phyloP scores from a whole-genome alignment of 2,888 invertebrate species.

The Hartigia nigra region DNA sequence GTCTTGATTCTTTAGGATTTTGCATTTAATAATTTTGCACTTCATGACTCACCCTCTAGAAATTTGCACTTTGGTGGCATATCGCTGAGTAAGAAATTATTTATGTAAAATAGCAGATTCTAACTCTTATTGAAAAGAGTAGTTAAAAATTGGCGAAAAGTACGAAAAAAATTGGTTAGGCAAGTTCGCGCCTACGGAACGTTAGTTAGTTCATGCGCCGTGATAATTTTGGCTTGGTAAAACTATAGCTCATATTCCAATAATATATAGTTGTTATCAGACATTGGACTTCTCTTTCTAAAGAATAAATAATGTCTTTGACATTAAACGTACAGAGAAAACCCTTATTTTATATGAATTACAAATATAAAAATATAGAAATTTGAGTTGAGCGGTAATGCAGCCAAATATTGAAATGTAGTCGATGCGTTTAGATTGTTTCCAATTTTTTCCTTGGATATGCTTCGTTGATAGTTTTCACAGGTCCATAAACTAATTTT shows the following conservation, averaged over 20 bases:
- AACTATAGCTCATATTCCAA: too few species aligned
- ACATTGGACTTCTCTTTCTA: too few species aligned
- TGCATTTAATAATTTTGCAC: background rate
- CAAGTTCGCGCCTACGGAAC: background rate
- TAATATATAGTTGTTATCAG: too few species aligned
- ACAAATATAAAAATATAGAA: background rate
- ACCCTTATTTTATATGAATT: background rate
- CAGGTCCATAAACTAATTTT: too few species aligned
- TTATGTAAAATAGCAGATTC: background rate
- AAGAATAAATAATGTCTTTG: too few species aligned
- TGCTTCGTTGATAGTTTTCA: background rate
- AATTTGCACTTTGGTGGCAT: slow-evolving; percentile 80
- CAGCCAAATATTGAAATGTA: background rate
- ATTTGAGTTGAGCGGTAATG: background rate
- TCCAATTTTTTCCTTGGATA: background rate
- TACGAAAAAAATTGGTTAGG: background rate
- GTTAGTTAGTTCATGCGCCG: background rate
- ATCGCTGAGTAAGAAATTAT: background rate
- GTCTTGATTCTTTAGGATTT: background rate
- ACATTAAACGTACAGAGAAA: too few species aligned
- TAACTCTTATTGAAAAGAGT: background rate
- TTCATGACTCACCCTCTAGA: slow-evolving; percentile 73
- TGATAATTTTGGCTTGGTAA: background rate
- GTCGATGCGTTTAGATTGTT: background rate
- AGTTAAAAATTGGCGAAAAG: background rate